Conservation (phyloP, 2,797 vertebrate genomes). For the Sebastolobus altivelis region DNA sequence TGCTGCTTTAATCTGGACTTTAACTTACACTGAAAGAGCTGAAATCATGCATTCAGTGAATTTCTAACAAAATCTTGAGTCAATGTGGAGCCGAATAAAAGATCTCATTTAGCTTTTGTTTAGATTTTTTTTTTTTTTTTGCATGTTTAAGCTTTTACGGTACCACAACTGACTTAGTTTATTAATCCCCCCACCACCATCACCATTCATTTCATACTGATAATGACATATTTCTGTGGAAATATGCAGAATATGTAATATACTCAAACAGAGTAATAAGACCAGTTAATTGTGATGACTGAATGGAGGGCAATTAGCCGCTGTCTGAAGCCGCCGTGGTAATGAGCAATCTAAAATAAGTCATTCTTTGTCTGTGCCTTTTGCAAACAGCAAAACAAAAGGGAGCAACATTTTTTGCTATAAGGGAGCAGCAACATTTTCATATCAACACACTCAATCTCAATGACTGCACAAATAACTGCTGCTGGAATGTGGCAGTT, state of each 20-base stretch:
- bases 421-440: constrained; percentile 38
- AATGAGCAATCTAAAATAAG: constrained; percentile 77
- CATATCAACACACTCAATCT: constrained; percentile 48
- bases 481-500: constrained; percentile 5
- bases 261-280: constrained; percentile 70
- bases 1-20: constrained; percentile 35
- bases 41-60: constrained; percentile 64
- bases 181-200: constrained; percentile 56
- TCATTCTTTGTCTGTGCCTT: constrained; percentile 65
- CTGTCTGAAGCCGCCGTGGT: constrained; percentile 62
- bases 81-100: constrained; percentile 70
- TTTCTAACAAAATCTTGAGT: constrained; percentile 61
- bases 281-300: constrained; percentile 75
- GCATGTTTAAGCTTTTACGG: constrained; percentile 53
- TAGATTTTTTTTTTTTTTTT: constrained; percentile 37
- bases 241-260: constrained; percentile 73
- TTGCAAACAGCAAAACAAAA: constrained; percentile 61
- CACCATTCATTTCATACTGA: constrained; percentile 62
- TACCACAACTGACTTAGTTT: constrained; percentile 65
- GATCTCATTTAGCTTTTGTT: constrained; percentile 78
- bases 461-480: constrained; percentile 39
- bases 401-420: constrained; percentile 47
- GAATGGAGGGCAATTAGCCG: constrained; percentile 72
- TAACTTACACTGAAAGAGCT: constrained; percentile 37
- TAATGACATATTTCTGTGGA: constrained; percentile 74